A percentile compares a stretch with the other conserved stretches of the same genome.
phyloP scores from a whole-genome alignment of 2,888 invertebrate species.

The Megaustenia siamemsis region DNA sequence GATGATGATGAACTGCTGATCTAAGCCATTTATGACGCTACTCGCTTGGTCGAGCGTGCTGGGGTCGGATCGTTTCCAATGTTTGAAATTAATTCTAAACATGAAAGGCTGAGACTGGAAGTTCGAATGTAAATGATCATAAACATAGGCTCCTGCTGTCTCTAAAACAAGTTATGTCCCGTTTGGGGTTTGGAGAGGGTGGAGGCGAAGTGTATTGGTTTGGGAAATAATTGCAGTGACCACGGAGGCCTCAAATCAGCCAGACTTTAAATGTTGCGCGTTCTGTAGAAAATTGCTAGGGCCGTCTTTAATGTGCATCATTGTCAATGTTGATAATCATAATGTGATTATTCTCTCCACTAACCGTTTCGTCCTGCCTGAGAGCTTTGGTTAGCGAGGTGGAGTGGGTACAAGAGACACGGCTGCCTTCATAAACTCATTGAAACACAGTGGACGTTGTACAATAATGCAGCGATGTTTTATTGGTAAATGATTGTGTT shows the following conservation, averaged over 20 bases:
- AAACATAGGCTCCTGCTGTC: neutral
- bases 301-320: conserved; percentile 32
- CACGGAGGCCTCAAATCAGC: conserved; percentile 12
- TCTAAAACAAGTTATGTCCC: neutral
- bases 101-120: neutral
- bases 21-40: neutral
- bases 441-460: neutral
- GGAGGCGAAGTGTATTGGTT: neutral
- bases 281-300: conserved; percentile 22
- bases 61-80: neutral
- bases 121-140: neutral
- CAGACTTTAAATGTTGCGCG: conserved; percentile 2
- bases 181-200: too few relatives aligned
- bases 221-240: conserved; percentile 16
- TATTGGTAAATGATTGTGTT: too few relatives aligned
- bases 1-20: too few relatives aligned
- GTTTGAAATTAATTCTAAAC: neutral
- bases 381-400: neutral
- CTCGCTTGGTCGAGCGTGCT: too few relatives aligned
- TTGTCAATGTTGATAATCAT: conserved; percentile 28
- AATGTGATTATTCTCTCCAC: conserved; percentile 27
- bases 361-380: conserved; percentile 20
- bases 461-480: too few relatives aligned
- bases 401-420: neutral
- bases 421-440: neutral